Conservation (phyloP, 2,797 vertebrate genomes). For the Corythornis leucogaster region DNA sequence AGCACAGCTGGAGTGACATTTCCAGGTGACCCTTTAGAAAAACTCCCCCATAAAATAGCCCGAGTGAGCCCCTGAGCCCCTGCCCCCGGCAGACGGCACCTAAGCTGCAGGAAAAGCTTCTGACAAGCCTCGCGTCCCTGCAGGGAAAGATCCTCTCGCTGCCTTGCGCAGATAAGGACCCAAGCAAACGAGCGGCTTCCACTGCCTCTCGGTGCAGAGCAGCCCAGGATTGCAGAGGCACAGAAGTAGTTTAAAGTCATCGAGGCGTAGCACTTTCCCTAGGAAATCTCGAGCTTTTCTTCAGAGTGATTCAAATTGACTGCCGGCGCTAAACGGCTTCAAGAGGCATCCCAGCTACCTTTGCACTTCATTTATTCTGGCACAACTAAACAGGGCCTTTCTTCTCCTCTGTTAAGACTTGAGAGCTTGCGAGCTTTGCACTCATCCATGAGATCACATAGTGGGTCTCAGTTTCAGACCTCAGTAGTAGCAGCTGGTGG, state of each 20-base stretch:
- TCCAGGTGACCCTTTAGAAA: neutral
- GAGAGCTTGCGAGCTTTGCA: constrained; percentile 46
- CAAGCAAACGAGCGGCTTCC: neutral
- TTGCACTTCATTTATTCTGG: constrained; percentile 58
- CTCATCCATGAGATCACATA: constrained; percentile 42
- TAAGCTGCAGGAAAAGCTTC: neutral
- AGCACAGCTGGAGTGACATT: neutral
- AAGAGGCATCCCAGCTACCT: constrained; percentile 28
- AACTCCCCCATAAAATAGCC: neutral
- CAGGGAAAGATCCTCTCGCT: neutral
- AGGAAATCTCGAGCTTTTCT: constrained; percentile 14
- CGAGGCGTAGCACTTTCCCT: neutral
- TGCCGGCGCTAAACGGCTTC: constrained; percentile 38
- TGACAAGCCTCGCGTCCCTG: neutral
- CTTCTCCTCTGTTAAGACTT: constrained; percentile 17
- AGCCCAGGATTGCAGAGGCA: neutral
- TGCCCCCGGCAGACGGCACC: neutral
- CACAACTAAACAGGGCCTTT: constrained; percentile 40
- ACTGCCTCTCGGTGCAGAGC: fast-evolving
- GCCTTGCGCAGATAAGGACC: neutral
- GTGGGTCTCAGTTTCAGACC: constrained; percentile 45
- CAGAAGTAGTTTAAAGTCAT: neutral
- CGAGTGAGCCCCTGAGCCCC: fast-evolving
- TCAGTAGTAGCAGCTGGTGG: constrained; percentile 52
- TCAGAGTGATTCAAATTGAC: constrained; percentile 18